Percentiles rank a stretch among this genome's conserved stretches.
These are phyloP conservation scores for Drosophila biarmipes DNA, from an alignment of 1,140 invertebrate species.

Conservation along the genomic window DNA sequence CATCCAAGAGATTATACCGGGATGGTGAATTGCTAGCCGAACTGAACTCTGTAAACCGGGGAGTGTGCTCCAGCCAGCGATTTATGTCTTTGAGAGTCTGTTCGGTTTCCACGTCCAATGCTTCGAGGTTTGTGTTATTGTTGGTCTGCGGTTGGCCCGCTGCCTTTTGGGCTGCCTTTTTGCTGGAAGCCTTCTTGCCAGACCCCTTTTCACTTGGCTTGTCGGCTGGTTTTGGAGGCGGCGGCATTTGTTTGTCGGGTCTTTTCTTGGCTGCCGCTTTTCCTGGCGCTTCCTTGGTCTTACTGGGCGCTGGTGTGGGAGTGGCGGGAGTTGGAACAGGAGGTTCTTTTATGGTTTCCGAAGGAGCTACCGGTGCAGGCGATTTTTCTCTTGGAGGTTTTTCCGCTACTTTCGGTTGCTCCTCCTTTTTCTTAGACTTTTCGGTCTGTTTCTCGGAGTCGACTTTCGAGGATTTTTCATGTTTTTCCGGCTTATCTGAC, in stretches of 20 bases:
- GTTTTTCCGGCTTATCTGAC: conserved; percentile 10
- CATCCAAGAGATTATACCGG: conserved; percentile 85
- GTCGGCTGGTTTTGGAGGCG: conserved; percentile 65
- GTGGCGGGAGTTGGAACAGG: neutral
- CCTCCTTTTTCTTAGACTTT: conserved; percentile 61
- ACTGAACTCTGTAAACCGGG: conserved; percentile 89
- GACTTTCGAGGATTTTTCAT: conserved; percentile 44
- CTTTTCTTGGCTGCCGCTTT: conserved; percentile 56
- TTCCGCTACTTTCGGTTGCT: conserved; percentile 5
- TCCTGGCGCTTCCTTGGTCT: conserved; percentile 34
- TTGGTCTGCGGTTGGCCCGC: conserved; percentile 55
- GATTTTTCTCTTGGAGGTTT: conserved; percentile 24
- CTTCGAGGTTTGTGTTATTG: conserved; percentile 89
- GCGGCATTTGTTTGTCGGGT: conserved; percentile 70
- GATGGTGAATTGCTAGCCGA: conserved; percentile 90
- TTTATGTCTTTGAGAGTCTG: conserved; percentile 95
- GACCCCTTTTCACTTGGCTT: conserved; percentile 53
- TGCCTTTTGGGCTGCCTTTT: conserved; percentile 63
- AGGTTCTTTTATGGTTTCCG: conserved; percentile 13
- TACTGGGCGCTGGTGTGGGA: conserved; percentile 8
- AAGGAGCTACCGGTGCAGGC: neutral
- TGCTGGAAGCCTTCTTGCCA: conserved; percentile 60
- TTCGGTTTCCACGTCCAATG: conserved; percentile 90
- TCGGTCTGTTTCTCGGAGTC: conserved; percentile 42
- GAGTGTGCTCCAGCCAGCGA: conserved; percentile 94